Evolutionary conservation across 2,797 vertebrate species (phyloP), one percentile per base, ranked within the genome.

Genomic region (Steatocranus sp.): DNA sequence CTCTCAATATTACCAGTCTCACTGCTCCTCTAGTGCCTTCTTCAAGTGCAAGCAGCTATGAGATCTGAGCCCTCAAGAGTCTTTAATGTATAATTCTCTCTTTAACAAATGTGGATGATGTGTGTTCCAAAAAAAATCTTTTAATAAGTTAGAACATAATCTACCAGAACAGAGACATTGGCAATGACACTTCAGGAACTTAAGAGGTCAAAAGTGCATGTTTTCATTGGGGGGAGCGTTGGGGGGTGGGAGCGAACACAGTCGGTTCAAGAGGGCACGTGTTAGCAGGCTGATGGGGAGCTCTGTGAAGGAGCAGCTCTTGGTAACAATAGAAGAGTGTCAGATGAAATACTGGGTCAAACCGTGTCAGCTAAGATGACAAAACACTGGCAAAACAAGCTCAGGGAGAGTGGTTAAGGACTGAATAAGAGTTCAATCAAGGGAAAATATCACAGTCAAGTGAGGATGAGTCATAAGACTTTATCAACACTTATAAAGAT

Each of bases 1-100:
- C 82, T 87, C 86, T 84, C 82, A 87, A 88, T 34, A 86, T 92
- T 86, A 82, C 63, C 83, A 86, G 79, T 82, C 83, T 87, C 83
- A 43, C 75, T 80, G 81, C 86, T 86, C 84, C 15, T 48, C 84
- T 76, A 75, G 76, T 56, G 84, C 83, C 88, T 91, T 91, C 89
- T 91, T 90, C 86, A 91, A 94, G 91, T 89, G 86, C 87, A 89
- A 89, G 85, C 84, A 81, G 88, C 87, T 91, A 93, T 92, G 91
- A 90, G 86, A 95, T 94, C 89, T 87, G 85, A 93, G 87, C 85
- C 83, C 86, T 23, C 76, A 56, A 80, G 85, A 91, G 81, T 83
- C 93, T 95, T 95, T 94, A 92, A 95, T 95, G 88, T 93, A 93
- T 90, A 95, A 95, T 94, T 95, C 92, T 92, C 91, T 93, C 88